Evolutionary conservation across 2,113 vertebrate species (phyloP), one percentile per base, ranked within the genome.

Genomic region (Lucifuga dentata): DNA sequence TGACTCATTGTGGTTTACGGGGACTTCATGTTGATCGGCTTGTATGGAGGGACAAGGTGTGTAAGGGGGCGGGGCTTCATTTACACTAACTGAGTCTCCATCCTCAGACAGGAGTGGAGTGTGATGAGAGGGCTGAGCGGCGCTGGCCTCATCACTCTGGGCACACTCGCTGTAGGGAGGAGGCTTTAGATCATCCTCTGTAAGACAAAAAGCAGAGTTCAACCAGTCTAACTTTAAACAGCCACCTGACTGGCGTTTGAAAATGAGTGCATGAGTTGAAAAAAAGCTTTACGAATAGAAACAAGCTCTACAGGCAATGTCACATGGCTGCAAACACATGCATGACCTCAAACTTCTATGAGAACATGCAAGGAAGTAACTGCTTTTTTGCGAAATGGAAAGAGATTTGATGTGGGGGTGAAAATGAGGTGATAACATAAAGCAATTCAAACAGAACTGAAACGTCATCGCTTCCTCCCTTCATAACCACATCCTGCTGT

Each of bases 91-190:
- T 1, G 78, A 48, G 66, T 91, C 91, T 19, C 59, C 90, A 43
- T 74, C 86, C 5, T 92, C 92, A 3, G 89, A 77, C 33, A 91
- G 79, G 41, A 92, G 77, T 40, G 70, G 77, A 8, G 89, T 62
- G 24, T 56, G 71, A 51, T 80, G 55, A 35, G 87, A 69, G 39
- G 83, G 77, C 16, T 41, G 80, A 1, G 88, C 60, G 11, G 74
- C 76, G 5, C 74, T 77, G 0, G 73, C 55, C 39, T 77, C 79
- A 0, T 82, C 78, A 0, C 68, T 73, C 11, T 69, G 86, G 43
- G 92, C 90, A 11, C 89, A 92, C 71, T 94, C 92, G 32, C 93
- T 95, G 89, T 95, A 95, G 0, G 94, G 93, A 33, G 94, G 94
- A 11, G 94, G 94, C 88, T 95, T 95, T 67, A 95, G 89, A 40